Evolutionary conservation across 2,888 invertebrate genomes (phyloP).

Genomic region (Chironomus tentans): DNA sequence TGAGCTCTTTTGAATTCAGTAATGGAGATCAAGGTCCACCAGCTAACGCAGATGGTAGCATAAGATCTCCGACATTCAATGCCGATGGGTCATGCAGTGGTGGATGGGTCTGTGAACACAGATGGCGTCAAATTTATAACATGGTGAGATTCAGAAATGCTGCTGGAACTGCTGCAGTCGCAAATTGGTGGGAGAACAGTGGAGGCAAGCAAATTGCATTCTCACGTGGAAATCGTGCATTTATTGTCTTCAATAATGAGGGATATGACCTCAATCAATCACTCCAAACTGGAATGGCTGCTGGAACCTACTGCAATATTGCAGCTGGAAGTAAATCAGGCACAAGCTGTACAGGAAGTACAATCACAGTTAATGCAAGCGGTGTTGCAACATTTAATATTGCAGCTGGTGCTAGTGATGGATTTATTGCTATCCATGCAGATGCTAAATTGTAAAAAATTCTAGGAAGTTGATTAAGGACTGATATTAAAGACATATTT

Average conservation of each 20-base stretch:
- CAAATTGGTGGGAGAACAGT: slow-evolving; percentile 62
- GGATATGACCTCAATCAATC: slow-evolving; percentile 44
- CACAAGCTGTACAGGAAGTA: slow-evolving; percentile 49
- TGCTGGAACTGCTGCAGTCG: slow-evolving; percentile 47
- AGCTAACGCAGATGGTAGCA: slow-evolving; percentile 42
- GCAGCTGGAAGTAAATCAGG: slow-evolving; percentile 48
- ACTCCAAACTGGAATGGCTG: slow-evolving; percentile 45
- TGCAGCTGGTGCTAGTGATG: not conserved
- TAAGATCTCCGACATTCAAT: slow-evolving; percentile 45
- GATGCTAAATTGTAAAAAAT: slow-evolving; percentile 30
- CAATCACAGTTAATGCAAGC: slow-evolving; percentile 49
- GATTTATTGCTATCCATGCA: not conserved
- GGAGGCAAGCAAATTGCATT: slow-evolving; percentile 69
- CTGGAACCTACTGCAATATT: slow-evolving; percentile 61
- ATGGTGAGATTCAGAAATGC: slow-evolving; percentile 65
- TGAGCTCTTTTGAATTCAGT: slow-evolving; percentile 69
- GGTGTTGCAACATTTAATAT: slow-evolving; percentile 44
- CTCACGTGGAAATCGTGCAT: slow-evolving; percentile 59
- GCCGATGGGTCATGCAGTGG: slow-evolving; percentile 54
- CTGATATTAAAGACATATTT: too few relatives aligned
- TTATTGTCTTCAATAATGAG: slow-evolving; percentile 55
- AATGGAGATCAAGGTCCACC: slow-evolving; percentile 46
- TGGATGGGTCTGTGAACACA: slow-evolving; percentile 70
- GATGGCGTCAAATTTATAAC: slow-evolving; percentile 64
- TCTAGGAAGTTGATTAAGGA: too few relatives aligned